Evolutionary conservation across 2,888 invertebrate species (phyloP).

Genomic region (Temnothorax unifasciatus): DNA sequence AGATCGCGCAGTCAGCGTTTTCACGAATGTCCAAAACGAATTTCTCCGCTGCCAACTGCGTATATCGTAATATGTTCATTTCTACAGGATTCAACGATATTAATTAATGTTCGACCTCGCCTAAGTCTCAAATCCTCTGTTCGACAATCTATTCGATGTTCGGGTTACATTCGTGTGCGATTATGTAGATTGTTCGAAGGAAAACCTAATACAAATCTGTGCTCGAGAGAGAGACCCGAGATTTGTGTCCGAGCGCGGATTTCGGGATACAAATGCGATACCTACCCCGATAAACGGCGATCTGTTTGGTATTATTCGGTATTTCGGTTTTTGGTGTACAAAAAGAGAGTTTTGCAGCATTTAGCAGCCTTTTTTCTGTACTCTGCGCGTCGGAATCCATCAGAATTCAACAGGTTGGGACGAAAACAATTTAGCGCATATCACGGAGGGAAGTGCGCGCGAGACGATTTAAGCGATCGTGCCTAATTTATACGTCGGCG

Average conservation of each 20-base stretch:
- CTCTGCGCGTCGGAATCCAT: background rate
- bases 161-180: background rate
- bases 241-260: background rate
- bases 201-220: background rate
- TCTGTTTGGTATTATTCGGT: background rate
- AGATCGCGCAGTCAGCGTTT: slow-evolving; percentile 1
- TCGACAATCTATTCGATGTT: background rate
- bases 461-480: slow-evolving; percentile 47
- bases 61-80: background rate
- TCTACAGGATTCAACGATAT: background rate
- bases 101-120: background rate
- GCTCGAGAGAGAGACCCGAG: background rate
- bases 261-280: background rate
- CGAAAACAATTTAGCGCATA: slow-evolving; percentile 43
- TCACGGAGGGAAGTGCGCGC: slow-evolving; percentile 37
- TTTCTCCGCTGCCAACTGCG: background rate
- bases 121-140: background rate
- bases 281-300: slow-evolving; percentile 11
- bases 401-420: slow-evolving; percentile 53
- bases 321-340: background rate
- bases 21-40: background rate
- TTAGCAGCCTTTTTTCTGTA: background rate
- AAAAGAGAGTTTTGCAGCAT: slow-evolving; percentile 11
- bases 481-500: slow-evolving; percentile 47
- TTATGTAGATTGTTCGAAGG: background rate